Evolutionary conservation across 2,797 vertebrate genomes (phyloP), one percentile per base, ranked within the genome.

Genomic region (Sphenopsis melanotis): DNA sequence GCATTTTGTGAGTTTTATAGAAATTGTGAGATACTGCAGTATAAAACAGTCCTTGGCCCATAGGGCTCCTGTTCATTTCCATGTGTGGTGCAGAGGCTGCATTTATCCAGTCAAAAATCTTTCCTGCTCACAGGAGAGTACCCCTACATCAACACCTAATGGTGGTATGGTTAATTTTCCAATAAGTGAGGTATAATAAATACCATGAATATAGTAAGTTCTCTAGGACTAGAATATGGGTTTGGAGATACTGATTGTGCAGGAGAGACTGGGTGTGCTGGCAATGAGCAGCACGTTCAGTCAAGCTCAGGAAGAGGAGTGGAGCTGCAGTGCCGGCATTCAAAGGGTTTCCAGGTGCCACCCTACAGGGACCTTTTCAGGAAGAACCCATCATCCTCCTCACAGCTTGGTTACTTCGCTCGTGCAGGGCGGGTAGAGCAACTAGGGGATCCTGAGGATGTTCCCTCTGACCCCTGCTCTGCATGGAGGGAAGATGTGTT

Each of bases 391-490:
- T 68, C 57, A 50, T 77, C 49, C 34, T 89, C 47, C 76, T 91
- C 46, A 24, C 49, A 63, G 44, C 41, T 55, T 37, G 22, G 11
- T 34, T 61, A 30, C 39, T 61, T 56, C 2, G 0, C 65, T 89
- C 3, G 0, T 59, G 53, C 34, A 26, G 34, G 66, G 34, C 0
- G 0, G 14, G 39, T 32, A 59, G 20, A 74, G 21, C 57, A 61
- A 8, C 5, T 34, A 34, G 30, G 44, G 61, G 26, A 32, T 47
- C 23, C 39, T n/a, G 39, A 61, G 76, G 36, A 26, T 4, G 2
- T 91, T 86, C 65, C 39, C 26, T 70, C 60, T 1, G 5, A 17
- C 30, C 42, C 13, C 13, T 10, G 27, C 21, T 79, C 93, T 56
- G 57, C 1, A 1, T 50, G 52, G 52, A 49, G 47, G 30, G 21